Evolutionary conservation across 2,888 invertebrate species (phyloP).

Genomic region (Cetonia aurata): DNA sequence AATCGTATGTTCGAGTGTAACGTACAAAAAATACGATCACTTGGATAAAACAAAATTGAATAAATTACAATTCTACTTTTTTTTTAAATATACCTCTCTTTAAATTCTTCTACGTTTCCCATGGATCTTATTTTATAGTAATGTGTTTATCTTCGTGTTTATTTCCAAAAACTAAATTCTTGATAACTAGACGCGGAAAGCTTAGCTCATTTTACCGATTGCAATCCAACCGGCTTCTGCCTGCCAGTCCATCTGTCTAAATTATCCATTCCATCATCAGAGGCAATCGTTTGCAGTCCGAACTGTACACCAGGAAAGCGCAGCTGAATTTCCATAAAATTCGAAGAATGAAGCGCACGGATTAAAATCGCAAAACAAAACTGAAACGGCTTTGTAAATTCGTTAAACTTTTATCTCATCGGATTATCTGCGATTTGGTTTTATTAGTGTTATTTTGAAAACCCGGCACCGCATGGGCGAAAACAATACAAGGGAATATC

Average conservation of each 20-base stretch:
- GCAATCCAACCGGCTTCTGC: no score
- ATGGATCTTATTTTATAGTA: no score
- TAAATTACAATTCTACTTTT: no score
- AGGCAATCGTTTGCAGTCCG: constrained; percentile 15
- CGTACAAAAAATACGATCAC: no score
- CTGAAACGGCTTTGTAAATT: constrained; percentile 39
- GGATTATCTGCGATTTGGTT: constrained; percentile 35
- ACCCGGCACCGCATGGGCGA: background rate
- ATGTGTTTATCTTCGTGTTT: no score
- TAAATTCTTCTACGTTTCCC: no score
- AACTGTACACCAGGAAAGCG: background rate
- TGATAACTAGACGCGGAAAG: no score
- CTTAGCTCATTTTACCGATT: no score
- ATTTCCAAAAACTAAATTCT: no score
- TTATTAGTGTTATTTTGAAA: constrained; percentile 36
- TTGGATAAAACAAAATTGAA: no score
- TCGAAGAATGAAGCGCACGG: constrained; percentile 23
- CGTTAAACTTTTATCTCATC: constrained; percentile 38
- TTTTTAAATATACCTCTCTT: no score
- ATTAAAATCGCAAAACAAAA: constrained; percentile 36
- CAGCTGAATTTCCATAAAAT: constrained; percentile 32
- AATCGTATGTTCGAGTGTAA: no score
- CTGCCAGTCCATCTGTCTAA: constrained; percentile 1
- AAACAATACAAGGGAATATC: constrained; percentile 23
- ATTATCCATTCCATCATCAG: constrained; percentile 23